Evolutionary conservation across 2,888 invertebrate genomes (phyloP).

Genomic region (Lithophane socia): DNA sequence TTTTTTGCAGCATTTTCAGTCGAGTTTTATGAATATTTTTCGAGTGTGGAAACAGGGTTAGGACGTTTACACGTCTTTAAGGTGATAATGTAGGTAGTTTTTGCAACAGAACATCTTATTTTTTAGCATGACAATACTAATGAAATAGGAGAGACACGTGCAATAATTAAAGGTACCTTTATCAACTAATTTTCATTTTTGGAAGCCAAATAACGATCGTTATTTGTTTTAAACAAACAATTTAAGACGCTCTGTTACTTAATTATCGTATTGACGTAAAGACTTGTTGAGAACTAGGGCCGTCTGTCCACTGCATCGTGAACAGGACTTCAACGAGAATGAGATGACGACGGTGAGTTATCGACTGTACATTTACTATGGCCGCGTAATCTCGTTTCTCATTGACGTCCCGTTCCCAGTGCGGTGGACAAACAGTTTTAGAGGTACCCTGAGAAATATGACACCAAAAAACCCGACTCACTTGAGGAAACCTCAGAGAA

Average conservation of each 20-base stretch:
- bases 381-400: too few relatives aligned
- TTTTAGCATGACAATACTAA: too few relatives aligned
- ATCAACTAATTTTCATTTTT: neutral
- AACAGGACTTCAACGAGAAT: too few relatives aligned
- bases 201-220: neutral
- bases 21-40: constrained; percentile 45
- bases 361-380: too few relatives aligned
- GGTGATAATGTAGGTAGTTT: neutral
- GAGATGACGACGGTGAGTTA: too few relatives aligned
- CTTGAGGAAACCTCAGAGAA: too few relatives aligned
- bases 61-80: constrained; percentile 3
- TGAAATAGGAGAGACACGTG: too few relatives aligned
- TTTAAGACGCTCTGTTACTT: neutral
- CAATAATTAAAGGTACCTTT: neutral
- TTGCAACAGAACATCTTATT: neutral
- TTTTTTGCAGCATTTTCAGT: constrained; percentile 47
- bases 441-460: neutral
- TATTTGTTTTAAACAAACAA: neutral
- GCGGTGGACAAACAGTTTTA: too few relatives aligned
- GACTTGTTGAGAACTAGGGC: too few relatives aligned
- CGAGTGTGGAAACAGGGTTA: constrained; percentile 19
- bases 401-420: too few relatives aligned
- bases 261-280: too few relatives aligned
- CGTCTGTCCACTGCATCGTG: too few relatives aligned
- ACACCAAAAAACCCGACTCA: neutral